Evolutionary conservation across 2,797 vertebrate species (phyloP).

Genomic region (Mus minutoides): DNA sequence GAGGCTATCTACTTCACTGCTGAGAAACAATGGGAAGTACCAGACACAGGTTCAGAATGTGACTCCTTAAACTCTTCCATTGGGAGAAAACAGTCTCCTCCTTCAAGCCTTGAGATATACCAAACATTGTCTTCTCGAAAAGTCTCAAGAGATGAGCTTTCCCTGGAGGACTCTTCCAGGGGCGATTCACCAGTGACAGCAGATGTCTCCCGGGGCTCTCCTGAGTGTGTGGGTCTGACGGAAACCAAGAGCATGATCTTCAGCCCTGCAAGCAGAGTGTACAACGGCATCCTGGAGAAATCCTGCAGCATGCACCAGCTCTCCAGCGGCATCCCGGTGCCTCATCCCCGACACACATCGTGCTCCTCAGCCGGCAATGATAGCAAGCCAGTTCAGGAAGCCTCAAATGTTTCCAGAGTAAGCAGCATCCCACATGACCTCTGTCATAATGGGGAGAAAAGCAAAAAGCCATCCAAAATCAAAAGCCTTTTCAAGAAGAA

Average conservation of each 20-base stretch:
- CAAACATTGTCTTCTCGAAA: constrained; percentile 91
- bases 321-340: constrained; percentile 88
- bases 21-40: constrained; percentile 95
- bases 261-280: constrained; percentile 92
- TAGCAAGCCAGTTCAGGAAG: constrained; percentile 90
- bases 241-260: constrained; percentile 95
- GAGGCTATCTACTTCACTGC: constrained; percentile 95
- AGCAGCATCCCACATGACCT: constrained; percentile 95
- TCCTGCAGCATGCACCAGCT: constrained; percentile 97
- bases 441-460: constrained; percentile 95
- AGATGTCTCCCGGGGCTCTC: constrained; percentile 92
- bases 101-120: constrained; percentile 90
- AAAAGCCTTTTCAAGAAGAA: constrained; percentile 99
- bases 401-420: constrained; percentile 88
- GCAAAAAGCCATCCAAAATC: constrained; percentile 96
- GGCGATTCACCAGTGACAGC: constrained; percentile 88
- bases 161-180: constrained; percentile 89
- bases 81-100: constrained; percentile 92
- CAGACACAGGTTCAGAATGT: constrained; percentile 93
- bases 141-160: constrained; percentile 94
- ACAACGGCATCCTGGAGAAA: constrained; percentile 98
- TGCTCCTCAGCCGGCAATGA: constrained; percentile 93
- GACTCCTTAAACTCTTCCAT: constrained; percentile 94
- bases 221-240: constrained; percentile 92
- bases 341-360: constrained; percentile 92